Conservation (phyloP, 2,113 vertebrate species). For the Oreochromis niloticus region DNA sequence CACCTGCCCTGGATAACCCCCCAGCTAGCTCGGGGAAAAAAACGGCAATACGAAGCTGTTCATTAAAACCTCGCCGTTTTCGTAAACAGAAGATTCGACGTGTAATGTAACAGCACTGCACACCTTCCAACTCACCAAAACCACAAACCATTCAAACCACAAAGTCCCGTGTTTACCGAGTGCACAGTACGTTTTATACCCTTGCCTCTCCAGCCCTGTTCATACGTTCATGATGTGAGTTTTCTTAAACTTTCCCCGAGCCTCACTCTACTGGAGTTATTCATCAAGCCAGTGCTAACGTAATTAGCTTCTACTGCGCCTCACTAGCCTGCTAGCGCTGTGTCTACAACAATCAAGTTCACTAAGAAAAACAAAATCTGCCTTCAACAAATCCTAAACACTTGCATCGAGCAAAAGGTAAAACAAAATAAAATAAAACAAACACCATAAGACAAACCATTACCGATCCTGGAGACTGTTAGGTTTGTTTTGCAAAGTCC, state of each 20-base stretch:
- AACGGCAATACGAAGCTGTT: neutral
- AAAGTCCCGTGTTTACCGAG: neutral
- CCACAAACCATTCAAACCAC: neutral
- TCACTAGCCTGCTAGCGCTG: constrained; percentile 31
- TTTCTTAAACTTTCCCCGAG: neutral
- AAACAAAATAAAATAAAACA: neutral
- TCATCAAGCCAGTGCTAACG: constrained; percentile 8
- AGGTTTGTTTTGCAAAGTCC: constrained; percentile 47
- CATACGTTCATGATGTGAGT: neutral
- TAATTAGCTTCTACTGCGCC: neutral
- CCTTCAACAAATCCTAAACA: neutral
- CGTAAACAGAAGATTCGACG: neutral
- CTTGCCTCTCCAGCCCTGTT: fast-evolving
- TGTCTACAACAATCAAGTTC: constrained; percentile 18
- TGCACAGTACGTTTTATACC: neutral
- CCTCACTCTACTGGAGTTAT: neutral
- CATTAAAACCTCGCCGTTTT: neutral
- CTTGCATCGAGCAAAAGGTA: neutral
- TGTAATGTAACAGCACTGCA: neutral
- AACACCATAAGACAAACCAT: neutral
- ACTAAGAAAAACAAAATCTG: neutral
- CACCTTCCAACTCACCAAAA: neutral
- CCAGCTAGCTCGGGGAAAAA: fast-evolving
- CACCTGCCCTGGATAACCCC: neutral
- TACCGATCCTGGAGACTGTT: constrained; percentile 30